Conservation (phyloP, 2,113 vertebrate species). For the Catharus fuscescens region DNA sequence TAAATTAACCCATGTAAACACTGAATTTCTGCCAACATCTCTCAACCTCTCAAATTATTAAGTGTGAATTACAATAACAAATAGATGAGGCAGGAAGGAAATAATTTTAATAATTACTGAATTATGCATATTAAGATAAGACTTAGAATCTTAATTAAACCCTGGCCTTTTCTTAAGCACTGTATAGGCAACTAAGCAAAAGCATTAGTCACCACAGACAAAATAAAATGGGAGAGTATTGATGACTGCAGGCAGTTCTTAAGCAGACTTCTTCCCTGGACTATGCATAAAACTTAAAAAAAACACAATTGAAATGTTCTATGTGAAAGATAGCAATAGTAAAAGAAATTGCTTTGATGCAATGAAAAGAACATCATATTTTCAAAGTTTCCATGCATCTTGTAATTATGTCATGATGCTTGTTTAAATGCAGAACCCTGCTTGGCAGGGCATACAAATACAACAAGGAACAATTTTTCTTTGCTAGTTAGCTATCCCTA, state of each 20-base stretch:
- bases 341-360: not conserved
- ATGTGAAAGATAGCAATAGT: not conserved
- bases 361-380: not conserved
- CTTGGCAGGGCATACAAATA: not conserved
- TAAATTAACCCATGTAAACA: slow-evolving; percentile 25
- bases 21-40: slow-evolving; percentile 11
- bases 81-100: slow-evolving; percentile 44
- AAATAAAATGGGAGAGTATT: not conserved
- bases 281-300: not conserved
- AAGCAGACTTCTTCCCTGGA: not conserved
- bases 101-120: slow-evolving; percentile 22
- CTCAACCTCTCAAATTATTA: slow-evolving; percentile 1
- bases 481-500: not conserved
- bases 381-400: not conserved
- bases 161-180: not conserved
- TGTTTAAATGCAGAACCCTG: not conserved
- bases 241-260: not conserved
- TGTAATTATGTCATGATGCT: not conserved
- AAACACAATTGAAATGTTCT: not conserved
- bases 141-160: slow-evolving; percentile 27
- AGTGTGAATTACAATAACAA: slow-evolving; percentile 20
- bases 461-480: not conserved
- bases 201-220: not conserved
- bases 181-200: not conserved
- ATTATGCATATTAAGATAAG: not conserved